Conservation (phyloP, 2,797 vertebrate genomes). For the Coreius guichenoti region DNA sequence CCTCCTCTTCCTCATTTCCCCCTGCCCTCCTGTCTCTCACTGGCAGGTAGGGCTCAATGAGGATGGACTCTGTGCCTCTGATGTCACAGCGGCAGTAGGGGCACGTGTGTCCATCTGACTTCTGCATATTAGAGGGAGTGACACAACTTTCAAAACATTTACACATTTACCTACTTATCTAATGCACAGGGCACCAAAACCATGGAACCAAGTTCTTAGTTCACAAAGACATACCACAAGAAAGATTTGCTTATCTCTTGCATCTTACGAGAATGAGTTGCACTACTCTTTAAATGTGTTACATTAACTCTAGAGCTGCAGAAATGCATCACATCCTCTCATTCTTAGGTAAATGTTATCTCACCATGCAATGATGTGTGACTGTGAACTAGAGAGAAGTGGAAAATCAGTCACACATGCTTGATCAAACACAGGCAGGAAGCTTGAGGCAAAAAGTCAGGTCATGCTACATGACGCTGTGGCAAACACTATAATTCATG, state of each 20-base stretch:
- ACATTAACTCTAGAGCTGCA: neutral
- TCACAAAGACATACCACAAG: neutral
- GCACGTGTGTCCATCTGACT: slow-evolving; percentile 81
- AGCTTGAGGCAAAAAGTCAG: slow-evolving; percentile 57
- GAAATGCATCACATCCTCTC: slow-evolving; percentile 16
- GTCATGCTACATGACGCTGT: slow-evolving; percentile 30
- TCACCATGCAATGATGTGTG: slow-evolving; percentile 28
- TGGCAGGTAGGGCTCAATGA: slow-evolving; percentile 72
- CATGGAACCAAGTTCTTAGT: neutral
- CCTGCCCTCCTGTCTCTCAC: neutral
- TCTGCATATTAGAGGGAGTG: slow-evolving; percentile 66
- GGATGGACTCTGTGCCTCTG: slow-evolving; percentile 79
- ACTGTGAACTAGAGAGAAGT: slow-evolving; percentile 45
- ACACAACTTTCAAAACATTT: neutral
- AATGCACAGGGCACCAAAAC: neutral
- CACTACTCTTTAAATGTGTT: neutral
- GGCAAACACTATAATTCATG: neutral
- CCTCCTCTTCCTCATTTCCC: slow-evolving; percentile 31
- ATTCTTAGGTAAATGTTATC: slow-evolving; percentile 26
- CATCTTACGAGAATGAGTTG: neutral
- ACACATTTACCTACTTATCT: neutral
- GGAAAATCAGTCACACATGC: slow-evolving; percentile 56
- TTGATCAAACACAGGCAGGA: slow-evolving; percentile 66
- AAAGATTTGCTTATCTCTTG: neutral
- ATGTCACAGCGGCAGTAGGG: slow-evolving; percentile 89